Evolutionary conservation across 1,140 invertebrate species (phyloP), one percentile per base, ranked within the genome.

Genomic region (Asobara japonica): DNA sequence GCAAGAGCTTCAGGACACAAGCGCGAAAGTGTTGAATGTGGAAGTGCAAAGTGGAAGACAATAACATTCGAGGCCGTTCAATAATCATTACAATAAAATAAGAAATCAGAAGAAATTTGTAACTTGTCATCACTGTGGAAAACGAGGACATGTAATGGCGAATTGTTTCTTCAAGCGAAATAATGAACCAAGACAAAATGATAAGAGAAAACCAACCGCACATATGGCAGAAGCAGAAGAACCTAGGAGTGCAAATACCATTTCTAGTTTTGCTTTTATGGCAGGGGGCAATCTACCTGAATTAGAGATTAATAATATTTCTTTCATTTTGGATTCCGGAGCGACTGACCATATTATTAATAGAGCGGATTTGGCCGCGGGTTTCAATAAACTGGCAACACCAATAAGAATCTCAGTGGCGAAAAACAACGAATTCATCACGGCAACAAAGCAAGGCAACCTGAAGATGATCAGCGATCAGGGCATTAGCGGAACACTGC

Each of bases 301-400:
- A 33, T 6, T 4, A 33, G 31, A 33, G 5, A 48, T n/a, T 3
- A 48, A 74, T 30, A 41, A 69, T 22, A 71, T 73, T 31, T 5
- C 33, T 0, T 74, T 74, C 36, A n/a, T 76, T 25, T 20, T 74
- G 33, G 72, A 73, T 6, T 74, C 75, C 0, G 72, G 75, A 3
- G 65, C 72, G 3, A 71, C 69, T 0, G 69, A 76, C 13, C 79
- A 84, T 41, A 31, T 80, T 8, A 76, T 83, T 13, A 83, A 83
- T 18, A 74, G 79, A 30, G 76, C 79, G 3, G 74, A 79, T 62
- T 64, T 82, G 27, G 76, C 79, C 48, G 13, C 36, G 5, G 77
- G 71, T 38, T 79, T 70, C 41, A 13, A 7, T 0, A 33, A 33
- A 16, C 20, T 72, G 16, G 2, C 65, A 3, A 11, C n/a, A 22